Evolutionary conservation across 92 coral and sea anemone species (phyloP).

Genomic region (Zoanthus sociatus): DNA sequence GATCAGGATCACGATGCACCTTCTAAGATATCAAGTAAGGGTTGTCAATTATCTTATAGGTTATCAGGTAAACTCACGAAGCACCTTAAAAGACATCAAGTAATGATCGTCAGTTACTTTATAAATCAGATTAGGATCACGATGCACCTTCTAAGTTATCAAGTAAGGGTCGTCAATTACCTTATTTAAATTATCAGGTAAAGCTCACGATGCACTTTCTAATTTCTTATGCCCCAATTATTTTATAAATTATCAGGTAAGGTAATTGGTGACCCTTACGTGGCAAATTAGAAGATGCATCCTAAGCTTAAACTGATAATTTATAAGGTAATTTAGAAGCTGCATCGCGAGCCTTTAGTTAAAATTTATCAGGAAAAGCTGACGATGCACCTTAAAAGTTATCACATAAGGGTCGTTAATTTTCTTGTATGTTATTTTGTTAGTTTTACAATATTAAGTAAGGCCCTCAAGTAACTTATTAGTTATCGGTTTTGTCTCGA

Average conservation of each 20-base stretch:
- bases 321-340: not conserved
- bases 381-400: not conserved
- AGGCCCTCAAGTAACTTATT: not conserved
- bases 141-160: not conserved
- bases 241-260: not conserved
- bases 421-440: no score
- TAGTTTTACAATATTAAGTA: no score
- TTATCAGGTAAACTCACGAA: not conserved
- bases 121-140: not conserved
- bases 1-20: not conserved
- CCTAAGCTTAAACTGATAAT: not conserved
- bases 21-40: not conserved
- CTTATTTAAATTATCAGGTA: not conserved
- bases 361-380: not conserved
- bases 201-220: not conserved
- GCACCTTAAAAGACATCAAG: not conserved
- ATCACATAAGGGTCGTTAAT: no score
- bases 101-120: no score
- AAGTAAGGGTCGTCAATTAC: not conserved
- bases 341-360: not conserved
- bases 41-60: not conserved
- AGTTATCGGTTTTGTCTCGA: not conserved
- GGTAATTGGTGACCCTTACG: not conserved
- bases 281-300: not conserved
- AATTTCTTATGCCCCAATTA: no score